A percentile compares a stretch with the other conserved stretches of the same genome.
Evolutionary conservation across 2,797 vertebrate genomes (phyloP).

Genomic region (Sebastes kiyomatsui): DNA sequence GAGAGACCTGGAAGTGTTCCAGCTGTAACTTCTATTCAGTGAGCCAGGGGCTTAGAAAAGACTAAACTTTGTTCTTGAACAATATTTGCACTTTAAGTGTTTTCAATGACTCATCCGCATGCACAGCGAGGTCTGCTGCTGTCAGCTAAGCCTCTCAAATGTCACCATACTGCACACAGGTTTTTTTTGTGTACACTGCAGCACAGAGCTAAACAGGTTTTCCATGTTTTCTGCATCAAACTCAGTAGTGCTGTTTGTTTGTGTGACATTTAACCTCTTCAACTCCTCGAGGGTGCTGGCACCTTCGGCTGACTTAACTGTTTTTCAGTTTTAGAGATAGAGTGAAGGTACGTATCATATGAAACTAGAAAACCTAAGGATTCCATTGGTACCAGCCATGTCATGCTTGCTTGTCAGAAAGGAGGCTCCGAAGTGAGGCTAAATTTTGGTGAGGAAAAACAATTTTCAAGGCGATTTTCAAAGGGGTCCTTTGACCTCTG

Average conservation of each 20-base stretch:
- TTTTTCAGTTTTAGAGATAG: too few relatives aligned
- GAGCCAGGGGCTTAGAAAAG: conserved; percentile 5
- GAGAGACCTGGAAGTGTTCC: conserved; percentile 8
- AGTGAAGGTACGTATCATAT: too few relatives aligned
- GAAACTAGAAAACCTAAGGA: too few relatives aligned
- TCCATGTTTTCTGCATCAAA: neutral
- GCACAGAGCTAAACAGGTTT: neutral
- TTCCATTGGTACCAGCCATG: fast-evolving
- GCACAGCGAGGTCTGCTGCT: neutral
- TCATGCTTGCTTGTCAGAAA: too few relatives aligned
- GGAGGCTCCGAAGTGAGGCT: too few relatives aligned
- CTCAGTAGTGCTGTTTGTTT: neutral
- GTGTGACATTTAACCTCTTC: neutral
- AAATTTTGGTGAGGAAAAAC: too few relatives aligned
- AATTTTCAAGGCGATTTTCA: too few relatives aligned
- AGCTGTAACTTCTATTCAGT: neutral
- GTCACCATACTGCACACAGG: neutral
- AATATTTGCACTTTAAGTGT: conserved; percentile 31
- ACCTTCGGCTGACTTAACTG: too few relatives aligned
- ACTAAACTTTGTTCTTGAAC: conserved; percentile 28
- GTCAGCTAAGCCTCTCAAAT: conserved; percentile 16
- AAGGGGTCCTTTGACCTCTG: too few relatives aligned
- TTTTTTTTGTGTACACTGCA: conserved; percentile 18
- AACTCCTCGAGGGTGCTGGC: too few relatives aligned
- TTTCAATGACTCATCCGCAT: conserved; percentile 38